Conservation (phyloP, 2,797 vertebrate species). For the Pseudomugil tenellus region DNA sequence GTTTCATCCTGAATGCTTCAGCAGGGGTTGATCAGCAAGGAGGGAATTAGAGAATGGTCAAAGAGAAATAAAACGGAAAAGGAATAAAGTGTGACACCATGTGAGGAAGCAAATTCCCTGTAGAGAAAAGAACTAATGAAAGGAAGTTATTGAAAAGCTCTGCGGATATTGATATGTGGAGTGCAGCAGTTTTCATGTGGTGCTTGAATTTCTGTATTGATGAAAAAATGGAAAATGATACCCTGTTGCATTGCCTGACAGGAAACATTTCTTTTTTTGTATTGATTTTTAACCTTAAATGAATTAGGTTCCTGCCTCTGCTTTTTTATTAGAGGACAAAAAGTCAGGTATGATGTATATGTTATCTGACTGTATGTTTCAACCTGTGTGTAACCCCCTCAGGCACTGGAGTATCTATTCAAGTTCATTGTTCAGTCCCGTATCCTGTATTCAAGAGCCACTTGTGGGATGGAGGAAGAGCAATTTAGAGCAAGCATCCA, state of each 20-base stretch:
- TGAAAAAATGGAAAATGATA: slow-evolving; percentile 22
- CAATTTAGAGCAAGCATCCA: slow-evolving; percentile 96
- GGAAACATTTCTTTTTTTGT: slow-evolving; percentile 25
- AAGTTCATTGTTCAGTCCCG: slow-evolving; percentile 99
- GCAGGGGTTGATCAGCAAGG: slow-evolving; percentile 41
- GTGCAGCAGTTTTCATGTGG: slow-evolving; percentile 15
- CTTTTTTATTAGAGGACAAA: slow-evolving; percentile 14
- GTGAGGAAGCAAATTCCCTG: slow-evolving; percentile 28
- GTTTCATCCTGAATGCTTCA: slow-evolving; percentile 29
- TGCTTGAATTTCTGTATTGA: slow-evolving; percentile 32
- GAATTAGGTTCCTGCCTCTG: slow-evolving; percentile 1
- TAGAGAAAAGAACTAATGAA: slow-evolving; percentile 37
- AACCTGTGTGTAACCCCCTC: slow-evolving; percentile 39
- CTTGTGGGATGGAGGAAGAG: slow-evolving; percentile 98
- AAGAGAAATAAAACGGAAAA: slow-evolving; percentile 39
- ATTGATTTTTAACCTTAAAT: slow-evolving; percentile 44
- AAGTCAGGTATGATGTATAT: not conserved
- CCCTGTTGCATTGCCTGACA: slow-evolving; percentile 17
- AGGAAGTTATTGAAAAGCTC: slow-evolving; percentile 38
- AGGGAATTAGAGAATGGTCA: slow-evolving; percentile 25
- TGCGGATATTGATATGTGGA: slow-evolving; percentile 28
- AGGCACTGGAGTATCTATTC: slow-evolving; percentile 99
- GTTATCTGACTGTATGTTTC: slow-evolving; percentile 43
- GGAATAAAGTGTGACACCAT: slow-evolving; percentile 40
- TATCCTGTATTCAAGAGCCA: slow-evolving; percentile 97